These are phyloP conservation scores for Ophiodon elongatus DNA, from an alignment of 2,113 vertebrate species.

Conservation along the genomic window DNA sequence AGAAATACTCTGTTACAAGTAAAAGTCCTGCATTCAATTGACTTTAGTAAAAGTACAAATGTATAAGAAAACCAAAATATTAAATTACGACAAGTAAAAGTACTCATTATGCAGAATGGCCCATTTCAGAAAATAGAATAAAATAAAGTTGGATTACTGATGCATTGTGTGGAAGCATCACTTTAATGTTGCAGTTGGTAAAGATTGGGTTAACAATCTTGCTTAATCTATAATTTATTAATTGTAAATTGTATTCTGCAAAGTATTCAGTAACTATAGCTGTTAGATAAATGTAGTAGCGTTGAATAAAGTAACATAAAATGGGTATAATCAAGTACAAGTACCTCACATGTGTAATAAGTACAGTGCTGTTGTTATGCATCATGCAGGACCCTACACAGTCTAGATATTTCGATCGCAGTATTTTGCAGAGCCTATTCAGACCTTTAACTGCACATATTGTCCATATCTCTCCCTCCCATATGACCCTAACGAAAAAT, in stretches of 20 bases:
- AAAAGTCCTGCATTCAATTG: background rate
- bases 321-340: background rate
- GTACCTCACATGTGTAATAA: background rate
- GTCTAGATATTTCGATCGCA: constrained; percentile 9
- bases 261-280: background rate
- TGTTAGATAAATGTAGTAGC: background rate
- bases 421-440: background rate
- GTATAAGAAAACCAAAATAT: background rate
- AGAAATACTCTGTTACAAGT: background rate
- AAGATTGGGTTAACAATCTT: background rate
- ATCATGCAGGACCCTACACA: background rate
- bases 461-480: background rate
- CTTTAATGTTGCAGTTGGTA: background rate
- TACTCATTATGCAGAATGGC: background rate
- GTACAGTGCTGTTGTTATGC: background rate
- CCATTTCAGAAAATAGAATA: background rate
- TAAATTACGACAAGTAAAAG: background rate
- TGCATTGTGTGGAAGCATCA: background rate
- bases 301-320: background rate
- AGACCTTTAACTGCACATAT: background rate
- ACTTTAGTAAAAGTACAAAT: background rate
- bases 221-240: background rate
- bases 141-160: background rate
- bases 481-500: background rate
- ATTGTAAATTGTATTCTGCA: background rate